Conservation (phyloP, 2,797 vertebrate genomes). For the Xyrichtys novacula region DNA sequence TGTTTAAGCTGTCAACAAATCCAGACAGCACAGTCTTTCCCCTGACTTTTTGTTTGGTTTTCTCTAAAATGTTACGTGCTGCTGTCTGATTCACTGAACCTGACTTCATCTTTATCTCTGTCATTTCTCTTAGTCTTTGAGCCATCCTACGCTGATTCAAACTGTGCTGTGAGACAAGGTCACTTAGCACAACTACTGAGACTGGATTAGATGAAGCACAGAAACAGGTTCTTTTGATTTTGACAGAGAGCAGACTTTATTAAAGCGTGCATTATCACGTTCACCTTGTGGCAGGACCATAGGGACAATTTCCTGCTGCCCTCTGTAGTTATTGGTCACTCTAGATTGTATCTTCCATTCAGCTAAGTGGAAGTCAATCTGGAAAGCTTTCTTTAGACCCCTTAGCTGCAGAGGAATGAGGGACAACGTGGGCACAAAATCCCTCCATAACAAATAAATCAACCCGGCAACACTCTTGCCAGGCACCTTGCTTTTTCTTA, state of each 20-base stretch:
- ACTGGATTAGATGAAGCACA: slow-evolving; percentile 16
- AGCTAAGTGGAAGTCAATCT: slow-evolving; percentile 72
- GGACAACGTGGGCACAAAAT: slow-evolving; percentile 47
- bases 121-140: background rate
- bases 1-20: background rate
- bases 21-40: background rate
- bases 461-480: slow-evolving; percentile 45
- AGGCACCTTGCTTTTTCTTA: slow-evolving; percentile 75
- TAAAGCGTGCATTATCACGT: slow-evolving; percentile 65
- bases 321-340: slow-evolving; percentile 61
- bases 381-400: slow-evolving; percentile 34
- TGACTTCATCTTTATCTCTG: background rate
- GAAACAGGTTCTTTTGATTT: slow-evolving; percentile 17
- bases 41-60: background rate
- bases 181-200: slow-evolving; percentile 28
- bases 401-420: slow-evolving; percentile 30
- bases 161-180: slow-evolving; percentile 25
- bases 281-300: slow-evolving; percentile 64
- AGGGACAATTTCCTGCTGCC: slow-evolving; percentile 55
- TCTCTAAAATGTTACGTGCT: background rate
- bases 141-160: background rate
- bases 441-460: slow-evolving; percentile 69
- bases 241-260: slow-evolving; percentile 46
- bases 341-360: slow-evolving; percentile 63
- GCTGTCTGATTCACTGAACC: background rate